Conservation (phyloP, 2,888 invertebrate genomes). For the Thumatha senex region DNA sequence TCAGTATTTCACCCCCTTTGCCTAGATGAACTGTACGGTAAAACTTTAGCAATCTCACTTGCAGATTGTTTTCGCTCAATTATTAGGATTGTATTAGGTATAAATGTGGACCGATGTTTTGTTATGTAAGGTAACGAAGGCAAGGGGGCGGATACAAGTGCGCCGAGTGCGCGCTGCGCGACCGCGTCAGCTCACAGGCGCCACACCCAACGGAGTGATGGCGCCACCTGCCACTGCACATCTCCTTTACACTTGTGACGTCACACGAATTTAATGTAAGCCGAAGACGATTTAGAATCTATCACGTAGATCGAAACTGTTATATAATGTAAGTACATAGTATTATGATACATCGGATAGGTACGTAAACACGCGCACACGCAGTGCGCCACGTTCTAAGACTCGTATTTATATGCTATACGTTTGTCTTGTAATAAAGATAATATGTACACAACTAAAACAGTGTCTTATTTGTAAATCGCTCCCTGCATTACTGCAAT, state of each 20-base stretch:
- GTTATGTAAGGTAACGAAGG: not conserved
- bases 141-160: not conserved
- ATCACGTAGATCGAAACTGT: constrained; percentile 29
- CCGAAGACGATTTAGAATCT: constrained; percentile 21
- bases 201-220: not conserved
- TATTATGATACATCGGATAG: constrained; percentile 30
- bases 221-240: not conserved
- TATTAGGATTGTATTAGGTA: too few species aligned
- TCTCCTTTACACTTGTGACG: not conserved
- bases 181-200: not conserved
- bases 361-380: constrained; percentile 30
- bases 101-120: too few species aligned
- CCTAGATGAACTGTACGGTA: not conserved
- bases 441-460: not conserved
- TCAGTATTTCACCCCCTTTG: not conserved
- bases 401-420: constrained; percentile 39
- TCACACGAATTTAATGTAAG: constrained; percentile 17
- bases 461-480: too few species aligned
- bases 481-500: too few species aligned
- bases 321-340: constrained; percentile 21
- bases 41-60: too few species aligned
- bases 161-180: not conserved
- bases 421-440: constrained; percentile 39
- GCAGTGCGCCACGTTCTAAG: constrained; percentile 34
- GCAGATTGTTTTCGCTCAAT: too few species aligned